Base-by-base conservation (phyloP, 2,113 vertebrate genomes). In the Epinephelus fuscoguttatus region DNA sequence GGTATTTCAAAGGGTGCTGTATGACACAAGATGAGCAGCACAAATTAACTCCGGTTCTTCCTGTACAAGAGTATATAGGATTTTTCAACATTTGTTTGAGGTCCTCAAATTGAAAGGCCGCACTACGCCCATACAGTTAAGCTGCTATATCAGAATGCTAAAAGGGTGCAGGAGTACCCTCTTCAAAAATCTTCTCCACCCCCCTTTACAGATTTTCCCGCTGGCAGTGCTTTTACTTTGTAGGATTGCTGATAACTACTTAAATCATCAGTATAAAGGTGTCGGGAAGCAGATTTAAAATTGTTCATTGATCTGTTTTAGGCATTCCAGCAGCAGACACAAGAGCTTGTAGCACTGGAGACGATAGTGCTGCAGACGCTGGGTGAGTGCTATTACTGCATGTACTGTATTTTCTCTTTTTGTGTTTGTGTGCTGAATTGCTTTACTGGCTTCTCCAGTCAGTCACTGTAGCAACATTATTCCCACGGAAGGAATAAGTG, bases 291-390 rank as follows among this genome's bases (percentile, higher is more conserved):
- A 18, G 1, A 12, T 69, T 55, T 70, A 14, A 75, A 70, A 57
- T 49, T 59, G 23, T 40, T 30, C 53, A 69, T 78, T 55, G 10
- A 62, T 90, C 66, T 25, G 33, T 95, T 78, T 91, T 94, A 99
- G 98, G 97, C 97, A 88, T 99, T 99, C 92, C 97, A 98, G 95
- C 98, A 98, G 71, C 98, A 98, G 94, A 97, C 97, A 89, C 98
- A 99, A 95, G 98, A 99, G 94, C 95, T 99, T 90, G 98, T 99
- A 95, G 96, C 97, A 94, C 96, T 99, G 96, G 98, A 99, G 97
- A 98, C 97, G 70, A 96, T 99, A 93, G 97, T 99, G 95, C 97
- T 99, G 91, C 98, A 99, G 91, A 99, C 98, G 73, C 97, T 99
- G 95, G 98, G 98, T 99, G 96, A 94, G 98, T 97, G 14, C 33